Evolutionary conservation across 2,113 vertebrate species (phyloP).

Genomic region (Gadus chalcogrammus): DNA sequence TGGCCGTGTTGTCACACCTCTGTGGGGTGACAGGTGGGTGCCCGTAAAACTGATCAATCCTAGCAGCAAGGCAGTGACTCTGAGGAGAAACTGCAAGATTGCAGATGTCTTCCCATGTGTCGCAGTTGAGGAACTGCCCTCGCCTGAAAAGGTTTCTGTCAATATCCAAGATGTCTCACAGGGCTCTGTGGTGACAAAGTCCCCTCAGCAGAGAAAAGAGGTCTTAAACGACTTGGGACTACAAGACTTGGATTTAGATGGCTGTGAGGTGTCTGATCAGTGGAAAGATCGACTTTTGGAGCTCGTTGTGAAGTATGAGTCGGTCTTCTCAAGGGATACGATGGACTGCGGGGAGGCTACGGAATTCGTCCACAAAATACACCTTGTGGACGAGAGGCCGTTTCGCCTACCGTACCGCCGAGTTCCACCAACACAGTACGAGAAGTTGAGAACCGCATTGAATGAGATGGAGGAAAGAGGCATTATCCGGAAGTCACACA

Average conservation of each 20-base stretch:
- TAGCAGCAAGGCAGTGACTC: slow-evolving; percentile 7
- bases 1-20: too few species aligned
- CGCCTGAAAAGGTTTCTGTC: too few species aligned
- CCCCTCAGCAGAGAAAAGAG: neutral
- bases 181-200: too few species aligned
- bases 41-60: slow-evolving; percentile 33
- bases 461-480: too few species aligned
- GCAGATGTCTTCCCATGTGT: slow-evolving; percentile 25
- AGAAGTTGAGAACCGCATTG: too few species aligned
- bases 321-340: neutral
- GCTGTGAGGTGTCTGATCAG: slow-evolving; percentile 16
- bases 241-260: slow-evolving; percentile 4
- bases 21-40: neutral
- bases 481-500: too few species aligned
- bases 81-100: slow-evolving; percentile 23
- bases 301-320: slow-evolving; percentile 16
- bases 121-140: too few species aligned
- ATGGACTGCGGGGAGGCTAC: slow-evolving; percentile 16
- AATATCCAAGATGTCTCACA: too few species aligned
- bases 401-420: slow-evolving; percentile 21
- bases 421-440: too few species aligned
- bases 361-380: slow-evolving; percentile 13
- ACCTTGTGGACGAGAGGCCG: neutral
- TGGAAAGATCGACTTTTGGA: slow-evolving; percentile 23
- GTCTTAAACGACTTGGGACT: slow-evolving; percentile 2